Base-by-base conservation (phyloP, 2,113 vertebrate species). In the Triplophysa siluroides region DNA sequence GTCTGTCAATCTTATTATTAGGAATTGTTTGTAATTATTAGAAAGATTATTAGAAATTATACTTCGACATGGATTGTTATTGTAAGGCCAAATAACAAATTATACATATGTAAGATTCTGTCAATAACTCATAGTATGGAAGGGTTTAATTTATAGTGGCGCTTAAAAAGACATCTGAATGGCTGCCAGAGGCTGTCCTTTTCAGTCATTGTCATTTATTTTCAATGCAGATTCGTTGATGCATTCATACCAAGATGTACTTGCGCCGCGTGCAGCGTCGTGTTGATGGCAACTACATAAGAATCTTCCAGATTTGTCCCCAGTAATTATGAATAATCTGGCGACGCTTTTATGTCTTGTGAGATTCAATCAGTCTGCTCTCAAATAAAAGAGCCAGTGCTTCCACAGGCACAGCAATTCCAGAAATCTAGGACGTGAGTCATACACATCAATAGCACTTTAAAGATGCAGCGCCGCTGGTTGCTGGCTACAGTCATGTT, bases 281-380 rank as follows among this genome's bases (percentile, higher is more conserved):
- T 26, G 72, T 76, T 38, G 16, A 68, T 50, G 58, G 50, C 33
- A 43, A 45, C 65, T 67, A 80, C 72, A 83, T 79, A 80, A 80
- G 82, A 67, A 70, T 68, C 76, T n/a, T 47, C 45, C 65, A 70
- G 65, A 70, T 79, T 60, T 76, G 78, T 64, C 54, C 58, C 63
- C 64, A 83, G 74, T 83, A 83, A 83, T 83, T 83, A 83, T 71
- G 72, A 83, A 83, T 69, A 83, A 80, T 80, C 69, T 71, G 65
- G 54, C 29, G 16, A 62, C 5, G 66, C 78, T 83, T 83, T 80
- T 80, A 83, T 83, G 64, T 70, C 72, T 70, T 76, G 71, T 65
- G 82, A 60, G 78, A 80, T 76, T 83, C 78, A 83, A 80, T 83
- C 78, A 83, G 65, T 76, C 78, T 61, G 65, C 67, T 80, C 79